Conservation (phyloP, 1,140 invertebrate genomes). For the Phortica variegata region DNA sequence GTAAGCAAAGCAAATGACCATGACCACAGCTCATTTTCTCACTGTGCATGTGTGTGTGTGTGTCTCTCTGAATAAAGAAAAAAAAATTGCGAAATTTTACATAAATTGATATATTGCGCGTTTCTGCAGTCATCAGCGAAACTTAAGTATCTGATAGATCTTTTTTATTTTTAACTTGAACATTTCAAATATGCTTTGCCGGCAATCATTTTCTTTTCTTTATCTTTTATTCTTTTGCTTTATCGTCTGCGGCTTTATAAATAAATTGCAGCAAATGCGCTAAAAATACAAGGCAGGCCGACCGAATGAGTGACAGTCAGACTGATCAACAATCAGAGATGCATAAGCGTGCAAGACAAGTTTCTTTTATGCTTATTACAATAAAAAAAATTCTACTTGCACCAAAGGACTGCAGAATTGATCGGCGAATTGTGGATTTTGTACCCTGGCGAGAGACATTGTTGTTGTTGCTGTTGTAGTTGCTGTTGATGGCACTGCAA, state of each 20-base stretch:
- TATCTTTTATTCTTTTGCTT: not conserved
- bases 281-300: not conserved
- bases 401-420: conserved; percentile 51
- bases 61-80: too few species aligned
- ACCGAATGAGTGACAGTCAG: not conserved
- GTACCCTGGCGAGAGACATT: conserved; percentile 55
- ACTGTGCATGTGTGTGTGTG: too few species aligned
- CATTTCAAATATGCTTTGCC: too few species aligned
- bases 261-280: not conserved
- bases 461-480: conserved; percentile 34
- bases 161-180: too few species aligned
- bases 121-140: too few species aligned
- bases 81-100: too few species aligned
- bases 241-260: not conserved
- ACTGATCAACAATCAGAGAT: conserved; percentile 24
- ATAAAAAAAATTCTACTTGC: conserved; percentile 37
- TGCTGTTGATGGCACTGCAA: conserved; percentile 40
- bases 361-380: conserved; percentile 3
- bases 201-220: not conserved
- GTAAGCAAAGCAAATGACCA: too few species aligned
- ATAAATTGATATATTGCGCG: too few species aligned
- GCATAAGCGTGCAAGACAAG: conserved; percentile 24
- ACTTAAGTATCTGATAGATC: too few species aligned
- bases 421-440: conserved; percentile 53
- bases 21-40: too few species aligned